phyloP scores from a whole-genome alignment of 2,113 vertebrate genomes.

The Nycticorax nycticorax region DNA sequence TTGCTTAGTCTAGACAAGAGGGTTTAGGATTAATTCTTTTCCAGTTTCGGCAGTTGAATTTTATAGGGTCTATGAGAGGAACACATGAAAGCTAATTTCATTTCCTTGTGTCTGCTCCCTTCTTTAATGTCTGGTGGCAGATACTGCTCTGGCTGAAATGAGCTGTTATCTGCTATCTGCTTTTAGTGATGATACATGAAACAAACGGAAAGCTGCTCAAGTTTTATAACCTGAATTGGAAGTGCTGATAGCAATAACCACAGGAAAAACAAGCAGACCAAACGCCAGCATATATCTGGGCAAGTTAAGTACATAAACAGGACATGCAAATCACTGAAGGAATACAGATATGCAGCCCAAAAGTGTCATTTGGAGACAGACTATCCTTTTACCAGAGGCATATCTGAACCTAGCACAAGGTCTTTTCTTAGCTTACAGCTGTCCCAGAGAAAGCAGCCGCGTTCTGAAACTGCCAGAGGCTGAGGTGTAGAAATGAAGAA shows the following conservation, averaged over 20 bases:
- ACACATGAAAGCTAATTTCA: not conserved
- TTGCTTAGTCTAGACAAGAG: not conserved
- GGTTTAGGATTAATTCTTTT: not conserved
- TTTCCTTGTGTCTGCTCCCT: conserved; percentile 23
- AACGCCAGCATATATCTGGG: not conserved
- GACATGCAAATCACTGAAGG: conserved; percentile 17
- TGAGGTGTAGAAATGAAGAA: not conserved
- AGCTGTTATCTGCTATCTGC: not conserved
- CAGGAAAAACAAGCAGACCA: not conserved
- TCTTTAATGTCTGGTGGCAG: not conserved
- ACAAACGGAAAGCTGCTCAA: not conserved
- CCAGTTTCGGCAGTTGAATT: not conserved
- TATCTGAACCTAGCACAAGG: conserved; percentile 16
- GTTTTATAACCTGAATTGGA: not conserved
- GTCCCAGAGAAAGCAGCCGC: not conserved
- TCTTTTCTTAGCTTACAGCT: not conserved
- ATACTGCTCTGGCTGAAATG: not conserved
- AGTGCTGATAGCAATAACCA: not conserved
- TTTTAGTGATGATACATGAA: conserved; percentile 6
- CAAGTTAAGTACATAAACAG: not conserved
- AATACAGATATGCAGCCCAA: not conserved
- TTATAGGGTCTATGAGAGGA: not conserved
- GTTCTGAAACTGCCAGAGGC: not conserved
- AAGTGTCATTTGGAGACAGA: conserved; percentile 31
- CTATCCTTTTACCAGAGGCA: not conserved